Evolutionary conservation across 2,113 vertebrate species (phyloP).

Genomic region (Zosterops pallidus): DNA sequence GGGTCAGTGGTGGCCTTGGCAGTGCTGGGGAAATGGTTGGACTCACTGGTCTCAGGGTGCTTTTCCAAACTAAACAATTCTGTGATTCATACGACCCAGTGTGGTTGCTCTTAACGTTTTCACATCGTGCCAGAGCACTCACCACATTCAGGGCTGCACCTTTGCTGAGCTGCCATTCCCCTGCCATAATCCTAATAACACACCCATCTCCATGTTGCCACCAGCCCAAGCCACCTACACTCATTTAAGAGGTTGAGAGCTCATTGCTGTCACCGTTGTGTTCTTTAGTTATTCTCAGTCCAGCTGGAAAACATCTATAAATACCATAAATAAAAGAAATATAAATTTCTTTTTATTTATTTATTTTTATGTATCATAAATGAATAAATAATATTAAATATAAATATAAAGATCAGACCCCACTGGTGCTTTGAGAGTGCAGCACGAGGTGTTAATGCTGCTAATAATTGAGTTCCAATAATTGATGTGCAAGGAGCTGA

Average conservation of each 20-base stretch:
- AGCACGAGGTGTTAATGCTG: background rate
- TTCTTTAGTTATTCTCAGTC: background rate
- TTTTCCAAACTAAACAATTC: background rate
- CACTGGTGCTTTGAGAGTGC: background rate
- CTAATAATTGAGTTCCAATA: background rate
- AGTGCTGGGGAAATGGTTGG: background rate
- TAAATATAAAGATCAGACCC: background rate
- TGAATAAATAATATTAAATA: no score
- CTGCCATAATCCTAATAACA: background rate
- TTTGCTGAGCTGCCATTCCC: background rate
- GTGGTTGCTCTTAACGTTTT: background rate
- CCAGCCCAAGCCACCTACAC: background rate
- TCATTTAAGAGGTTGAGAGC: background rate
- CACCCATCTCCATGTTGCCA: rapidly evolving
- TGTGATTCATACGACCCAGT: background rate
- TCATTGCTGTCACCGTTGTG: background rate
- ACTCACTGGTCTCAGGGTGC: rapidly evolving
- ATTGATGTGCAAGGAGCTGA: background rate
- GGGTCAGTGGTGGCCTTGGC: background rate
- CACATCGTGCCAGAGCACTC: background rate
- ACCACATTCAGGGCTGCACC: rapidly evolving
- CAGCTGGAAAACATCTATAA: background rate
- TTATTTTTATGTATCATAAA: no score
- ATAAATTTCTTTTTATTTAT: no score
- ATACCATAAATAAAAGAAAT: background rate